Base-by-base conservation (phyloP, 2,797 vertebrate species). In the Echeneis naucrates region DNA sequence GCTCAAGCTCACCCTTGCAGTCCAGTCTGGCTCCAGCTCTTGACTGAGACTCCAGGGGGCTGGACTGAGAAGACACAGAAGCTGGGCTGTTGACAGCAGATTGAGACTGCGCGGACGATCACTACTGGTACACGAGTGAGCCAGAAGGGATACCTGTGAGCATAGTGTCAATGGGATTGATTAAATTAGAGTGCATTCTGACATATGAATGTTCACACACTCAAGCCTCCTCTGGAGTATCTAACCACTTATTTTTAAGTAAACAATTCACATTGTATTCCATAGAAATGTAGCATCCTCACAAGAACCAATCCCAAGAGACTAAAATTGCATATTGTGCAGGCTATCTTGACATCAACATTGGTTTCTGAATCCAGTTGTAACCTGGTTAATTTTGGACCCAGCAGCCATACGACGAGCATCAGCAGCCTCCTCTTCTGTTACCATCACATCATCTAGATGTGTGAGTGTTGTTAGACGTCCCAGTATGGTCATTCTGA, bases 81-180 rank as follows among this genome's bases (percentile, higher is more conserved):
- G 94, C 87, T 96, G 95, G 71, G 95, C 91, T 51, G 92, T 92
- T 62, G 95, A 93, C 78, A 95, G 91, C 78, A 96, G 82, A 79
- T 95, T 97, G 73, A 97, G 95, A 70, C 92, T 81, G 10, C 94
- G 93, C 12, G 94, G 95, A 67, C 88, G 93, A 11, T 93, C 86
- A 1, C 80, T 75, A 59, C 90, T 76, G 7, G 80, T 94, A 37
- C 94, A 87, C 1, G 94, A 95, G 87, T 94, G 89, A 61, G 84
- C 80, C 79, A 96, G 72, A 47, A 97, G 84, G 72, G 86, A 92
- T 2, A 77, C 80, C 95, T 97, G 88, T 4, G 26, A 82, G 62
- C 38, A 74, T 48, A 88, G 21, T 26, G 47, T 65, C 37, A 75
- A 70, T 16, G 21, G 30, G 45, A 72, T 11, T 72, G 60, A 74